Base-by-base conservation (phyloP, 1,140 invertebrate genomes). In the Plodia interpunctella region DNA sequence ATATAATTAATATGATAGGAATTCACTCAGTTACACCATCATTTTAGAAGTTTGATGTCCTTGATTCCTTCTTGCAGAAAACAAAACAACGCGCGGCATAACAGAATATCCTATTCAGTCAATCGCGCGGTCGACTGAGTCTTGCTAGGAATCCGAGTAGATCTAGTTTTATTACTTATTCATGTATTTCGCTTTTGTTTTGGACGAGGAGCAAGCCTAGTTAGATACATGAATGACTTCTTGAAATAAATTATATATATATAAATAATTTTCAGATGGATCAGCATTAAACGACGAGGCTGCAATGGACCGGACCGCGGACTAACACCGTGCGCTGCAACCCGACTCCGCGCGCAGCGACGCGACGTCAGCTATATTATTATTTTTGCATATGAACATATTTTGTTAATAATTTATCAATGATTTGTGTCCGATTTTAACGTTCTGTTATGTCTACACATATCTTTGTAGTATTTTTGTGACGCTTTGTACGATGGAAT, bases 401-500 rank as follows among this genome's bases (percentile, higher is more conserved):
- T 82, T 87, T 84, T 84, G 80, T 84, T 84, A 83, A 76, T 70
- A 68, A 70, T 81, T 76, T 79, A 77, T 81, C 67, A 60, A 68
- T 67, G 57, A 68, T 73, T 76, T 78, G 65, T 75, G 74, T 68
- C 73, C 65, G 61, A 70, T 76, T 71, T 75, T 74, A 74, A 74
- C 66, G 65, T 60, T 74, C 66, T 67, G 65, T 72, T 73, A 57
- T 57, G 60, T 72, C 66, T 73, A 72, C 69, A 72, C 65, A 59
- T 63, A 72, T 76, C 65, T 78, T 74, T 74, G 60, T 72, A 68
- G 67, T 78, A 77, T 77, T 78, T 79, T 82, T 82, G 74, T 84
- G 74, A 80, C 72, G 77, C 77, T 84, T 84, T 71, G 68, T 72
- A 68, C 20, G 63, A 73, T 50, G 6, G 62, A 63, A 63, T 63